These are phyloP conservation scores for Octonoba sinensis DNA, from an alignment of 2,888 invertebrate species.

Conservation along the genomic window DNA sequence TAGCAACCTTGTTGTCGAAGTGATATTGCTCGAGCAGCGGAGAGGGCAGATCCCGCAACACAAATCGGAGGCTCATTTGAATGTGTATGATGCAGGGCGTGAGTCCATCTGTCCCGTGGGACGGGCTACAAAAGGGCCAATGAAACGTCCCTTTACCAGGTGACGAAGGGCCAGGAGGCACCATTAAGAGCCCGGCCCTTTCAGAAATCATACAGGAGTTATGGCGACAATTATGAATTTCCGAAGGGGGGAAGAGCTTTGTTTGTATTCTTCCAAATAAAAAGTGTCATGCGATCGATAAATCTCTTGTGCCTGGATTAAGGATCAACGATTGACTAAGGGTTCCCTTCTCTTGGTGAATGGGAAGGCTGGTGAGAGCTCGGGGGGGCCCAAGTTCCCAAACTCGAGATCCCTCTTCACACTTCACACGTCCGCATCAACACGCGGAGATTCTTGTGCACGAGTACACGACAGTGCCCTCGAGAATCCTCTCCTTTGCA, in stretches of 20 bases:
- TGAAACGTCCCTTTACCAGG: constrained; percentile 40
- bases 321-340: constrained; percentile 42
- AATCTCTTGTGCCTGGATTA: constrained; percentile 53
- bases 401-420: constrained; percentile 38
- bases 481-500: constrained; percentile 42
- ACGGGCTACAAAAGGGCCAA: constrained; percentile 51
- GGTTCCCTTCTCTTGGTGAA: constrained; percentile 21
- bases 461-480: constrained; percentile 33
- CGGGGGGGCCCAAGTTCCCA: constrained; percentile 46
- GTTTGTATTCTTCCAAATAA: constrained; percentile 52
- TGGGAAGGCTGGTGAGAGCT: constrained; percentile 42
- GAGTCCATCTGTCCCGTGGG: constrained; percentile 59
- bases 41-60: constrained; percentile 18
- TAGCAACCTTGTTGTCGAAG: too few relatives aligned
- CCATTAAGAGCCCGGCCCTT: constrained; percentile 44
- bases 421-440: constrained; percentile 27
- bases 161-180: constrained; percentile 46
- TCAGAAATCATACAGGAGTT: constrained; percentile 32
- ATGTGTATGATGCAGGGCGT: constrained; percentile 58
- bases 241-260: constrained; percentile 47
- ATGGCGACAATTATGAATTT: constrained; percentile 62
- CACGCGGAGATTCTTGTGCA: constrained; percentile 34
- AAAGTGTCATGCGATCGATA: constrained; percentile 54
- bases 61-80: constrained; percentile 37
- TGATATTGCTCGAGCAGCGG: too few relatives aligned